Base-by-base conservation (phyloP, 1,140 invertebrate genomes). In the Bombus fervidus region DNA sequence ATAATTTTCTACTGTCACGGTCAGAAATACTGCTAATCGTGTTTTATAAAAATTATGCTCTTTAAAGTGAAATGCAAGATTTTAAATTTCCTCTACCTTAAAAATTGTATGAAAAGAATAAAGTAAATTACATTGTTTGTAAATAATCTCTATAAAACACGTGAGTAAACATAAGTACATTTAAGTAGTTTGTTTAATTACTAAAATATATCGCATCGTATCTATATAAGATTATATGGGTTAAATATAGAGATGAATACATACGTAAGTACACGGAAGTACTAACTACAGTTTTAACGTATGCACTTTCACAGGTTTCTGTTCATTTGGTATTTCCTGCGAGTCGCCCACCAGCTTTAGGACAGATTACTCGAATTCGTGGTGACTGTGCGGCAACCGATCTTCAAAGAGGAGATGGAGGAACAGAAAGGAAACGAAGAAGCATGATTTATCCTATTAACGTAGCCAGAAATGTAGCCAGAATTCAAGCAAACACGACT, bases 371-470 rank as follows among this genome's bases (percentile, higher is more conserved):
- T 72, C 69, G n/a, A 43, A 28, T 22, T 12, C 89, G 53, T 39
- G 76, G 82, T 25, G 91, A 94, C 39, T 95, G 94, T 69, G 81
- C 92, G 6, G 94, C 94, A 2, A 87, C 87, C 6, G 94, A 94
- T 78, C 79, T 95, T 0, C 95, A 93, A 53, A 91, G 68, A 76
- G 85, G 87, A 37, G 92, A 93, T 41, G 76, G 81, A 25, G 90
- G 91, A 8, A 96, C 96, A 0, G 96, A 95, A 86, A 95, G 96
- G 82, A 95, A 94, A 53, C 90, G 93, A 15, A 93, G 96, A 43
- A 93, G 93, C 41, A 94, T 97, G 90, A 95, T 96, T 28, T 98
- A 98, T 94, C 97, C 97, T 0, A 97, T 98, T 85, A 98, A 98
- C 90, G 97, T 98, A 0, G 97, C 96, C 3, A 96, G 97, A 89